Evolutionary conservation across 2,888 invertebrate species (phyloP).

Genomic region (Caenorhabditis imperialis): DNA sequence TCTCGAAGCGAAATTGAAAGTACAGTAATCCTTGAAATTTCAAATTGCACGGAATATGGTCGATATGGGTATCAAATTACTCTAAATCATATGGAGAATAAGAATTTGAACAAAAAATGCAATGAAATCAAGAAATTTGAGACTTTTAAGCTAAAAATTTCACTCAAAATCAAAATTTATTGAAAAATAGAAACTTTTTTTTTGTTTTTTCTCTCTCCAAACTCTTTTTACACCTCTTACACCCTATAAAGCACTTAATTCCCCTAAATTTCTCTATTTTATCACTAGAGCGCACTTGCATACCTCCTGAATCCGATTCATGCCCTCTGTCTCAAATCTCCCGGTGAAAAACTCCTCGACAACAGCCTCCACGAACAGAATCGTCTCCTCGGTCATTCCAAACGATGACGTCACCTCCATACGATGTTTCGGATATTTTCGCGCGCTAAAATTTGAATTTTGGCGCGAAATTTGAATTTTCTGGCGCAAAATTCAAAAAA

Average conservation of each 20-base stretch:
- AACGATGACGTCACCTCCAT: constrained; percentile 46
- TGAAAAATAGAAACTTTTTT: not conserved
- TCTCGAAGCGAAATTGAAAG: no score
- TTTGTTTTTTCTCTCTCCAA: constrained; percentile 1
- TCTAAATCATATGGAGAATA: no score
- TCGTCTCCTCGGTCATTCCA: constrained; percentile 44
- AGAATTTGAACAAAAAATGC: no score
- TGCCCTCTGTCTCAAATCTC: constrained; percentile 19
- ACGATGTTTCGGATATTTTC: constrained; percentile 40
- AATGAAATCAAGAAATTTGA: no score
- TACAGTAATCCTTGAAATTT: no score
- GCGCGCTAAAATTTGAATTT: constrained; percentile 9
- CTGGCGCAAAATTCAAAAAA: not conserved
- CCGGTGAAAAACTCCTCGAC: constrained; percentile 44
- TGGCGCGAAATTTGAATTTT: no score
- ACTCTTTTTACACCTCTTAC: no score
- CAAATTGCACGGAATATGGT: no score
- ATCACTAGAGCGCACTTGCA: constrained; percentile 1
- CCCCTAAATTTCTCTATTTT: not conserved
- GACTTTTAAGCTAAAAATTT: no score
- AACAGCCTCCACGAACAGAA: constrained; percentile 39
- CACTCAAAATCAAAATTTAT: not conserved
- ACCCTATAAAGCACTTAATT: not conserved
- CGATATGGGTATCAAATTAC: no score
- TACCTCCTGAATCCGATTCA: constrained; percentile 37